Conservation (phyloP, 2,888 invertebrate genomes). For the Microplitis manilae region DNA sequence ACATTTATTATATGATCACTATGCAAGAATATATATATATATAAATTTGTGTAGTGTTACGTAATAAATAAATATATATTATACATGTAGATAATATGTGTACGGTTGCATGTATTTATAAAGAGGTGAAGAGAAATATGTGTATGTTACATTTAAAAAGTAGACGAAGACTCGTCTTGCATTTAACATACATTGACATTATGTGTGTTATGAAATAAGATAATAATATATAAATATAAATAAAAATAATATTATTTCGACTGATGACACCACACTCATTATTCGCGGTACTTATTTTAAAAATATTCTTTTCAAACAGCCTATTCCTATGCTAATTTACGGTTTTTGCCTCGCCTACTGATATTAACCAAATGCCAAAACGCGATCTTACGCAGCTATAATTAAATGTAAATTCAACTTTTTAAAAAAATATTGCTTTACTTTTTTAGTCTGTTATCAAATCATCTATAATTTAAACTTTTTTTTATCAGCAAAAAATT, state of each 20-base stretch:
- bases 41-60: conserved; percentile 37
- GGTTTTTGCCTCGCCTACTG: conserved; percentile 7
- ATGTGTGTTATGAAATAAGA: conserved; percentile 24
- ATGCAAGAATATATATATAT: conserved; percentile 29
- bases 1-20: conserved; percentile 42
- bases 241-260: not conserved
- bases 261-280: conserved; percentile 14
- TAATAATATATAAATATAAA: not conserved
- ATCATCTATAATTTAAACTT: not conserved
- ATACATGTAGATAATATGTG: conserved; percentile 4
- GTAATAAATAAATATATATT: conserved; percentile 19
- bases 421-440: not conserved
- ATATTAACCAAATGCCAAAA: conserved; percentile 15
- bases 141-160: too few relatives aligned
- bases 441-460: not conserved
- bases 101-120: not conserved
- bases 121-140: conserved; percentile 3
- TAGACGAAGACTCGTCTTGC: conserved; percentile 3
- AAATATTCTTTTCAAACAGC: not conserved
- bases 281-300: not conserved
- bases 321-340: conserved; percentile 26
- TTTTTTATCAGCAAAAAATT: not conserved
- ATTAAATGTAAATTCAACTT: not conserved
- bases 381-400: not conserved
- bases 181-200: conserved; percentile 15